phyloP scores from a whole-genome alignment of 2,888 invertebrate species.

The Drosophila kambysellisi region DNA sequence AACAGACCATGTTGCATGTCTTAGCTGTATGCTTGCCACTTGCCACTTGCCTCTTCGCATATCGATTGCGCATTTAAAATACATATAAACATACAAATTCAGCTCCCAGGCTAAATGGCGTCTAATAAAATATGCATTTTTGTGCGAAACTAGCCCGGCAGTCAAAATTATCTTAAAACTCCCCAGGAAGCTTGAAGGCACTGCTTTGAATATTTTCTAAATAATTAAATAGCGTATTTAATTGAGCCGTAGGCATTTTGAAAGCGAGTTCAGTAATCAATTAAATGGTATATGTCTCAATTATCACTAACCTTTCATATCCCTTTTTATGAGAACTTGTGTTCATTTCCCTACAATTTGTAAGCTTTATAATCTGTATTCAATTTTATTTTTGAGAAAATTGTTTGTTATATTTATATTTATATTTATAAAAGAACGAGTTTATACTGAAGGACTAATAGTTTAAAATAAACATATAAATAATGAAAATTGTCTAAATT shows the following conservation, averaged over 20 bases:
- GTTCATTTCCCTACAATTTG: slow-evolving; percentile 49
- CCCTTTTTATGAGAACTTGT: slow-evolving; percentile 75
- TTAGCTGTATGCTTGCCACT: slow-evolving; percentile 5
- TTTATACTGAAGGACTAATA: slow-evolving; percentile 1
- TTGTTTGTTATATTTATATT: not conserved
- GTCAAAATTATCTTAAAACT: not conserved
- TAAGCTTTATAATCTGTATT: slow-evolving; percentile 39
- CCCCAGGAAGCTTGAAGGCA: slow-evolving; percentile 16
- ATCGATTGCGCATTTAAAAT: slow-evolving; percentile 69
- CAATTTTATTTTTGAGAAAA: slow-evolving; percentile 29
- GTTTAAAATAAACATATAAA: slow-evolving; percentile 3
- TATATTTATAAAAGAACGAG: not conserved
- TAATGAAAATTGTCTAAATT: slow-evolving; percentile 3
- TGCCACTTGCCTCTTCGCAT: slow-evolving; percentile 16
- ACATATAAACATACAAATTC: slow-evolving; percentile 56
- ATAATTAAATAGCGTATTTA: slow-evolving; percentile 5
- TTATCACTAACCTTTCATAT: slow-evolving; percentile 71
- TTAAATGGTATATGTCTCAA: slow-evolving; percentile 13
- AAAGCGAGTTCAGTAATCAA: slow-evolving; percentile 4
- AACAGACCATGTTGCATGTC: slow-evolving; percentile 3
- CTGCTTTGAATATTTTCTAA: slow-evolving; percentile 22
- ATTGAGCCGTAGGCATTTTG: not conserved
- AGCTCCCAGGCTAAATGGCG: slow-evolving; percentile 43
- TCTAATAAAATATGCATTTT: slow-evolving; percentile 53
- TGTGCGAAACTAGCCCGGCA: slow-evolving; percentile 19